These are phyloP conservation scores for Platygyra sinensis DNA, from an alignment of 64 coral and sea anemone genomes.

Conservation along the genomic window DNA sequence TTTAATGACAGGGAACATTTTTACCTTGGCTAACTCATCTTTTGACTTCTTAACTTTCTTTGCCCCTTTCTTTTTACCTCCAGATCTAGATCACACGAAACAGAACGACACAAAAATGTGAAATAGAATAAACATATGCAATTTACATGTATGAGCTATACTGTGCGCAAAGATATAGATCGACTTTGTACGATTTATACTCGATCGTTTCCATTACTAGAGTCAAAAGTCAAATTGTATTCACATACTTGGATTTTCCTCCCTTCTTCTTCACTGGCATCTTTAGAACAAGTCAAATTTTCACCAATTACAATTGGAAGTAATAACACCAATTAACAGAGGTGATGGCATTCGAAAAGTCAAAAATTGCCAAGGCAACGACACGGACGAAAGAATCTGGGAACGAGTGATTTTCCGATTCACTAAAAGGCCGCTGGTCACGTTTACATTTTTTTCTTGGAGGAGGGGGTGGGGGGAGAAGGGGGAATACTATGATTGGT, in stretches of 20 bases:
- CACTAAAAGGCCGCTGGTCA: too few relatives aligned
- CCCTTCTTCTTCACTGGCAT: slow-evolving; percentile 18
- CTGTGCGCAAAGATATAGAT: too few relatives aligned
- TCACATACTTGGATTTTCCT: slow-evolving; percentile 6
- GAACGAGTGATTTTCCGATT: too few relatives aligned
- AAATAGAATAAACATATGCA: neutral
- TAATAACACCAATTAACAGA: neutral
- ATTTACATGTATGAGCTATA: neutral
- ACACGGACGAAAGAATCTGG: too few relatives aligned
- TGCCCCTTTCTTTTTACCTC: slow-evolving; percentile 23
- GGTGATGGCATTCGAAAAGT: too few relatives aligned
- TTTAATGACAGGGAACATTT: neutral
- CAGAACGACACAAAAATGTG: neutral
- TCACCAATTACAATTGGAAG: neutral
- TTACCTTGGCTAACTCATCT: slow-evolving; percentile 3
- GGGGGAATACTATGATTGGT: too few relatives aligned
- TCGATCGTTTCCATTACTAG: neutral
- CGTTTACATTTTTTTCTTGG: too few relatives aligned
- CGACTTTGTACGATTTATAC: too few relatives aligned
- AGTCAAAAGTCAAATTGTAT: neutral
- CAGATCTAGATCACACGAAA: neutral
- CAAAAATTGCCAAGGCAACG: too few relatives aligned
- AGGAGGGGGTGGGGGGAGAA: too few relatives aligned
- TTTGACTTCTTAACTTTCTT: slow-evolving; percentile 24
- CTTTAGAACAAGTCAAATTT: neutral